Evolutionary conservation across 1,140 invertebrate species (phyloP).

Genomic region (Ylistrum balloti): DNA sequence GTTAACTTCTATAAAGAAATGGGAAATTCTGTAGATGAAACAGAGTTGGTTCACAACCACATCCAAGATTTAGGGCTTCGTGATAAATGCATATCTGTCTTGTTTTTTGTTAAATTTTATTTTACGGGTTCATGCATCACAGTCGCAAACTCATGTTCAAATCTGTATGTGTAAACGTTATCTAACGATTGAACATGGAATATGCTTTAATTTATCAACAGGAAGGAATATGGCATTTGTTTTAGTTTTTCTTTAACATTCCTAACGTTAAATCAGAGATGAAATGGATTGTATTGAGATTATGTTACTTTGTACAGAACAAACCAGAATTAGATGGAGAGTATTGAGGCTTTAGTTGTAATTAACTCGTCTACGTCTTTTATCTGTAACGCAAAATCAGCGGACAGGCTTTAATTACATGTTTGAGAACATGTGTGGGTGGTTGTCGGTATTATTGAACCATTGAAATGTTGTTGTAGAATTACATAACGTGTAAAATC

Average conservation of each 20-base stretch:
- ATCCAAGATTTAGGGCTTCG: too few relatives aligned
- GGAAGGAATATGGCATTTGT: background rate
- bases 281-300: background rate
- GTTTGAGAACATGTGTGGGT: background rate
- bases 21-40: too few relatives aligned
- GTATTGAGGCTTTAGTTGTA: background rate
- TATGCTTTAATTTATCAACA: background rate
- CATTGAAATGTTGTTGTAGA: background rate
- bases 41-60: too few relatives aligned
- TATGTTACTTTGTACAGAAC: constrained; percentile 20
- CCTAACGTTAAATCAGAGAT: background rate
- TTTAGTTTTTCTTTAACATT: background rate
- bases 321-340: background rate
- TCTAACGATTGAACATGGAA: too few relatives aligned
- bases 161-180: too few relatives aligned
- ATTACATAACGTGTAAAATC: background rate
- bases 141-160: too few relatives aligned
- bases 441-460: background rate
- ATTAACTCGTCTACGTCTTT: background rate
- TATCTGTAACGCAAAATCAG: background rate
- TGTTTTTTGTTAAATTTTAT: too few relatives aligned
- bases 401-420: background rate
- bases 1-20: too few relatives aligned
- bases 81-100: too few relatives aligned
- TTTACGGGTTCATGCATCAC: too few relatives aligned